phyloP scores from a whole-genome alignment of 2,797 vertebrate genomes.

The Labeo calbasu region DNA sequence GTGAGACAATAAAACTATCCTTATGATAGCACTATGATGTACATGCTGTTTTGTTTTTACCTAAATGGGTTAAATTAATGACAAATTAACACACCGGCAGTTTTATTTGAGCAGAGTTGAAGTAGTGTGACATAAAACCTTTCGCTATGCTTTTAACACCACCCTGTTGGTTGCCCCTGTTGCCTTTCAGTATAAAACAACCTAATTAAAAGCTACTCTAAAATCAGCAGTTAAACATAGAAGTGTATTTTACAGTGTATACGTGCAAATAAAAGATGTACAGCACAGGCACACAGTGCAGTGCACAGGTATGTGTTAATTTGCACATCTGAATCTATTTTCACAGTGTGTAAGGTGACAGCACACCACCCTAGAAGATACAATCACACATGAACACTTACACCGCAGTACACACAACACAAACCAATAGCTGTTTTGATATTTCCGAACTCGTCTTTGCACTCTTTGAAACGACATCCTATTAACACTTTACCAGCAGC shows the following conservation, averaged over 20 bases:
- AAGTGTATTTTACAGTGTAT: neutral
- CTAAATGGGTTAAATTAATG: neutral
- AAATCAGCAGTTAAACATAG: neutral
- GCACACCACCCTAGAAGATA: neutral
- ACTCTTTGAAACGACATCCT: slow-evolving; percentile 1
- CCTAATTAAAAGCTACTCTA: neutral
- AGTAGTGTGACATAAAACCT: neutral
- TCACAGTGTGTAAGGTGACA: slow-evolving; percentile 26
- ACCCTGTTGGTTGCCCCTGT: neutral
- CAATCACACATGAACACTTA: neutral
- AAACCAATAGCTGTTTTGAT: slow-evolving; percentile 13
- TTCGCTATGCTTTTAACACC: neutral
- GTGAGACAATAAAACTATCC: neutral
- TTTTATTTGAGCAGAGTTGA: neutral
- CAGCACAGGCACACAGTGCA: neutral
- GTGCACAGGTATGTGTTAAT: slow-evolving; percentile 24
- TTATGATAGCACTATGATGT: neutral
- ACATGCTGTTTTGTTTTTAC: neutral
- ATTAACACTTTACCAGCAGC: neutral
- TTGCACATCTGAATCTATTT: slow-evolving; percentile 20
- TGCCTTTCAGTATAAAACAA: slow-evolving; percentile 2
- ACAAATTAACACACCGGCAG: neutral
- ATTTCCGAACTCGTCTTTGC: neutral
- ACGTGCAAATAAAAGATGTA: neutral
- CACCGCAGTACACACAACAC: neutral